Evolutionary conservation across 2,888 invertebrate genomes (phyloP).

Genomic region (Troilus luridus): DNA sequence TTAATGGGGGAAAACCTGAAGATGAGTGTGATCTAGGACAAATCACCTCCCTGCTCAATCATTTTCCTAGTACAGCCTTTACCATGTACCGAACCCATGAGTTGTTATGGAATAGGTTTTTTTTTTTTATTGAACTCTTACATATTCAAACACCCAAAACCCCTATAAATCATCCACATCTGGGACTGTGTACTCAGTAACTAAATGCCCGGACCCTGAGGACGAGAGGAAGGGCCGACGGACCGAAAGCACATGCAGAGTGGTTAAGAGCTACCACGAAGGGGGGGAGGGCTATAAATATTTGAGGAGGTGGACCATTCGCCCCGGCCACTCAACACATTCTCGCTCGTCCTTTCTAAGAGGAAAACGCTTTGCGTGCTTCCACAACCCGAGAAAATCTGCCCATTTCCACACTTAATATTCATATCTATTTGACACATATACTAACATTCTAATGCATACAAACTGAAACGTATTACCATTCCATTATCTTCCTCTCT

Average conservation of each 20-base stretch:
- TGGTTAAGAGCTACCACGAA: neutral
- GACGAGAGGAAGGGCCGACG: neutral
- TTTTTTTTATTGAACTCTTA: too few species aligned
- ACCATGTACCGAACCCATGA: too few species aligned
- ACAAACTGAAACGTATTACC: too few species aligned
- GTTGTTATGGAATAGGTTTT: too few species aligned
- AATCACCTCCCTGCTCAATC: too few species aligned
- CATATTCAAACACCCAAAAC: neutral
- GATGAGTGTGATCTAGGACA: too few species aligned
- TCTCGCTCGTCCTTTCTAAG: neutral
- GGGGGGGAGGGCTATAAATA: neutral
- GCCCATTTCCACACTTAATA: neutral
- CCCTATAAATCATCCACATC: neutral
- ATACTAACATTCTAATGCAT: neutral
- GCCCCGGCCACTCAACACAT: neutral
- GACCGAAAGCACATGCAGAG: neutral
- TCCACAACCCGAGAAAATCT: neutral
- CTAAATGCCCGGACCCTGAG: neutral
- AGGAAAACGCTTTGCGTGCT: neutral
- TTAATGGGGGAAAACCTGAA: too few species aligned
- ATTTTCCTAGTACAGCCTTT: too few species aligned
- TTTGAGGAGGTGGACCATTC: neutral
- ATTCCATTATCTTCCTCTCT: too few species aligned
- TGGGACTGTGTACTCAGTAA: neutral
- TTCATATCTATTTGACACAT: neutral